phyloP scores from a whole-genome alignment of 30 jellyfish, hydroid and myxozoan species.

The Pseudorhiza aurosa region DNA sequence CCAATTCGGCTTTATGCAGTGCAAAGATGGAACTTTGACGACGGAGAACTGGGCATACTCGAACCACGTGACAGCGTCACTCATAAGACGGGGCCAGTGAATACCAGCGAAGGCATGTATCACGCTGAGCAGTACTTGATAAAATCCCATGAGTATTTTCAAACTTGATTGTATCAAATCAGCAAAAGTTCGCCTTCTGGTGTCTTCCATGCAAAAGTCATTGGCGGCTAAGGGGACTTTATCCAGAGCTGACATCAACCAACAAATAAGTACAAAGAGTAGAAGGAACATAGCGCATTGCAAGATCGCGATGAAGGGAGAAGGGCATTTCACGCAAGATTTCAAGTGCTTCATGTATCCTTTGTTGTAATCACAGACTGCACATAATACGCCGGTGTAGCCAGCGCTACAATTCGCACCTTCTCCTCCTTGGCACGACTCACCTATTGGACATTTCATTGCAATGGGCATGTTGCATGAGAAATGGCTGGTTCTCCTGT shows the following conservation, averaged over 20 bases:
- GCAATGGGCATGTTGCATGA: slow-evolving; percentile 3
- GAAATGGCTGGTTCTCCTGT: neutral
- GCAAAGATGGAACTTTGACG: slow-evolving; percentile 6
- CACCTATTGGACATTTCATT: slow-evolving; percentile 19
- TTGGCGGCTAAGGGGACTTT: neutral
- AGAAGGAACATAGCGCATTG: neutral
- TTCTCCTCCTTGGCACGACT: slow-evolving; percentile 20
- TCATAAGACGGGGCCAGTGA: slow-evolving; percentile 42
- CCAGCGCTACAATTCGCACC: neutral
- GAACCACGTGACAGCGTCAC: neutral
- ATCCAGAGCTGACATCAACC: slow-evolving; percentile 11
- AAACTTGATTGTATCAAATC: slow-evolving; percentile 39
- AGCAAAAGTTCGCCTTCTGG: slow-evolving; percentile 34
- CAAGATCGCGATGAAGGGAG: neutral
- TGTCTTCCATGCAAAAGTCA: neutral
- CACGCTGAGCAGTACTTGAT: slow-evolving; percentile 26
- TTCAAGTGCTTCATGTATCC: neutral
- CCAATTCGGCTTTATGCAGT: slow-evolving; percentile 43
- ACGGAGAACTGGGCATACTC: slow-evolving; percentile 6
- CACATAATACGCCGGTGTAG: slow-evolving; percentile 34
- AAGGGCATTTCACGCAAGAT: slow-evolving; percentile 6
- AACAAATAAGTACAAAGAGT: slow-evolving; percentile 9
- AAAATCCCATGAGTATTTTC: slow-evolving; percentile 50
- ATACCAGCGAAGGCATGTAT: neutral
- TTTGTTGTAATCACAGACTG: neutral